Evolutionary conservation across 2,888 invertebrate species (phyloP), one percentile per base, ranked within the genome.

Genomic region (Melipona bicolor): DNA sequence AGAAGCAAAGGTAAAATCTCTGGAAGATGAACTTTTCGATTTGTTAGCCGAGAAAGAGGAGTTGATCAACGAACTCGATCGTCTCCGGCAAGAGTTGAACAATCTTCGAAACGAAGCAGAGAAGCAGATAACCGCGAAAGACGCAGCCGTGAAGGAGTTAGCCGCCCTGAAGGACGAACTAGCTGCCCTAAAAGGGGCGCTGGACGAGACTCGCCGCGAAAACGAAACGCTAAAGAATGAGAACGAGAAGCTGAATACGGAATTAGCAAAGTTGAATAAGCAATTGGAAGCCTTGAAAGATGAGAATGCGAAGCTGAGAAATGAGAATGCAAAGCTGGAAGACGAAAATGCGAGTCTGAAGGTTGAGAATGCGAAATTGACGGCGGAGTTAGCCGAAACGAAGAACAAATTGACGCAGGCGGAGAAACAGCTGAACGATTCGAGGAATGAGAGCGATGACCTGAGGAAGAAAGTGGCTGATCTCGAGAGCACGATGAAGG

Each of bases 81-180:
- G 85, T n/a, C 80, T 90, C 27, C 84, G 89, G 6, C 77, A 69
- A 4, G 85, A 90, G 69, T 56, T 88, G 65, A 75, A 69, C 43
- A 80, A 80, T 49, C 86, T 90, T 9, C 74, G 67, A 3, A 88
- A 88, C 67, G 89, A 91, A 61, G 21, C 89, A 67, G 86, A 83
- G 36, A 74, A 79, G 49, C 84, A 77, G 68, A 83, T 77, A 72
- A 49, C 78, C 9, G 81, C 81, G 19, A 87, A 69, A 50, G 90
- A 87, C 19, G 71, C 72, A 4, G 78, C 72, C 9, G n/a, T 36
- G 64, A 87, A 85, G 24, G 90, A 91, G 54, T 61, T 85, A 61
- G 75, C 69, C 52, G 82, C 67, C 19, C 65, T 86, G 17, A 89
- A 86, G 65, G 69, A 85, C 21, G 89, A 91, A 50, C 64, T 85